Percentiles rank a stretch among this genome's conserved stretches.
These are phyloP conservation scores for Ursus arctos DNA, from an alignment of 2,113 vertebrate genomes.

Conservation along the genomic window DNA sequence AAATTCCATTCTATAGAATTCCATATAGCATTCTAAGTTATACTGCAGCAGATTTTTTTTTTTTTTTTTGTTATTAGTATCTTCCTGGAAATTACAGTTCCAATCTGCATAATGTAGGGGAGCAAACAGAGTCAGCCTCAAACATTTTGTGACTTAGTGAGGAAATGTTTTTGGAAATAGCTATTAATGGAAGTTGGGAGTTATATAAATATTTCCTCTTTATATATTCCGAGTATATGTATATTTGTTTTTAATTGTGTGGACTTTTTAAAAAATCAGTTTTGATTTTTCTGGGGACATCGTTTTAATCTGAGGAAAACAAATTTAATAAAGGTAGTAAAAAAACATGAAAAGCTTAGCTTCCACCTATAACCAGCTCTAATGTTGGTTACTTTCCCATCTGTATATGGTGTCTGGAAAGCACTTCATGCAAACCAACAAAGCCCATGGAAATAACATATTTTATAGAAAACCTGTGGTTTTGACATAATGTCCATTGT, in stretches of 20 bases:
- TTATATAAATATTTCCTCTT: neutral
- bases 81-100: neutral
- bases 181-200: neutral
- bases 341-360: neutral
- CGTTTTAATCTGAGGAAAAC: conserved; percentile 18
- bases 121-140: neutral
- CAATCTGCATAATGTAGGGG: neutral
- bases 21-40: neutral
- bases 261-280: neutral
- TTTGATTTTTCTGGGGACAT: neutral
- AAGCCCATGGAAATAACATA: neutral
- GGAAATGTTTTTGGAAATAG: neutral
- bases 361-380: neutral
- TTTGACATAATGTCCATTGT: neutral
- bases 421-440: neutral
- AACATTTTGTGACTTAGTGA: neutral
- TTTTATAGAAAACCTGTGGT: neutral
- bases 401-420: neutral
- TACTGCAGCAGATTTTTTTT: neutral
- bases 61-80: neutral
- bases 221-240: neutral
- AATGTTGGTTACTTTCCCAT: neutral
- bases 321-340: neutral
- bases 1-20: neutral
- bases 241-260: neutral